phyloP scores from a whole-genome alignment of 53 echinoderm and acorn worm species.

The Temnopleurus reevesii region DNA sequence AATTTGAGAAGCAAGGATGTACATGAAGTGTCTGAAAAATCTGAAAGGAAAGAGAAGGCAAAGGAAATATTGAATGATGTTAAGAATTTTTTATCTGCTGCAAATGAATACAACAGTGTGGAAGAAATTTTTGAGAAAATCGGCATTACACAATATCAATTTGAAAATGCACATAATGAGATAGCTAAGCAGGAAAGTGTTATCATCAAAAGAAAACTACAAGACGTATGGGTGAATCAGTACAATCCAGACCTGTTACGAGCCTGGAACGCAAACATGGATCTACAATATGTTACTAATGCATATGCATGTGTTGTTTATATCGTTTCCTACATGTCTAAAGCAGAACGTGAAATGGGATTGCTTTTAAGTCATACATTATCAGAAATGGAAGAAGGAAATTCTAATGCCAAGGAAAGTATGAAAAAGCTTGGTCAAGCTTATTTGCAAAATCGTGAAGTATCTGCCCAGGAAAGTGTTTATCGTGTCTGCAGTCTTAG shows the following conservation, averaged over 20 bases:
- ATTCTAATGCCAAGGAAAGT: slow-evolving; percentile 58
- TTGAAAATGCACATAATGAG: slow-evolving; percentile 57
- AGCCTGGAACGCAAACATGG: slow-evolving; percentile 75
- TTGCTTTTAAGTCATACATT: slow-evolving; percentile 62
- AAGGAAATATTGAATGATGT: neutral
- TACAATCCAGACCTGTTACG: slow-evolving; percentile 65
- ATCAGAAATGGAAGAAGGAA: slow-evolving; percentile 68
- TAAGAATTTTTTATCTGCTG: neutral
- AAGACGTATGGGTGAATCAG: slow-evolving; percentile 69
- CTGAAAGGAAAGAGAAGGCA: neutral
- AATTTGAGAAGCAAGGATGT: neutral
- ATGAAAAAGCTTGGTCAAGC: slow-evolving; percentile 62
- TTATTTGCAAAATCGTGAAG: slow-evolving; percentile 67
- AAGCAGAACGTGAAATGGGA: slow-evolving; percentile 82
- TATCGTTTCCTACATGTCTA: slow-evolving; percentile 73
- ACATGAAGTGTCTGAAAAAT: neutral
- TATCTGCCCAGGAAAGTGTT: slow-evolving; percentile 54
- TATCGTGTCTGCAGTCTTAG: slow-evolving; percentile 62
- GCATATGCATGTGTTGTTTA: slow-evolving; percentile 66
- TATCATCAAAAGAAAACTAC: slow-evolving; percentile 55
- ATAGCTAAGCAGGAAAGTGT: slow-evolving; percentile 38
- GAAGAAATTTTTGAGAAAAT: slow-evolving; percentile 46
- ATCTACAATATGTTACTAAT: slow-evolving; percentile 67
- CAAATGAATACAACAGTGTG: slow-evolving; percentile 28
- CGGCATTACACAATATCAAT: slow-evolving; percentile 61